Evolutionary conservation across 2,113 vertebrate genomes (phyloP).

Genomic region (Pachypanchax playfairii): DNA sequence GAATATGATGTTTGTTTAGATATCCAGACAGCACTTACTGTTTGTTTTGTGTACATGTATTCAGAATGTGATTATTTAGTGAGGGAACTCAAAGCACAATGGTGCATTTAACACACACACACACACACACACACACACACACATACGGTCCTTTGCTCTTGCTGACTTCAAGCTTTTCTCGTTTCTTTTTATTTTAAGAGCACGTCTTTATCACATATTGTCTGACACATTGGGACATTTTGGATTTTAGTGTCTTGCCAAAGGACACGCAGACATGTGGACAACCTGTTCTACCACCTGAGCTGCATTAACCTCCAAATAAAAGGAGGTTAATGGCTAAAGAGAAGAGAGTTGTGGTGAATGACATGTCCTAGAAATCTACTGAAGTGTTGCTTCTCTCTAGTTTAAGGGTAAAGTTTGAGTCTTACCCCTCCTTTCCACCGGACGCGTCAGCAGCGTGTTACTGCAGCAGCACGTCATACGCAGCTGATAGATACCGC

Average conservation of each 20-base stretch:
- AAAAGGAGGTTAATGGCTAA: background rate
- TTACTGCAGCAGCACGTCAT: no score
- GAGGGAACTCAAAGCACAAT: constrained; percentile 2
- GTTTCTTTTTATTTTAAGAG: background rate
- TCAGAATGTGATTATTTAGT: constrained; percentile 17
- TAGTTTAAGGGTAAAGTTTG: no score
- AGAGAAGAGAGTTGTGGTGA: background rate
- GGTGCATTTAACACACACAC: background rate
- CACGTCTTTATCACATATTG: background rate
- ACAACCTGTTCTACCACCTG: background rate
- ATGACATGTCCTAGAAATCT: no score
- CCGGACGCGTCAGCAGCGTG: no score
- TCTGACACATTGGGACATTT: background rate
- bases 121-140: background rate
- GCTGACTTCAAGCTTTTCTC: background rate
- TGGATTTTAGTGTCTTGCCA: background rate
- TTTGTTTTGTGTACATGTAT: constrained; percentile 13
- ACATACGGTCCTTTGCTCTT: background rate
- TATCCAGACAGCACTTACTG: constrained; percentile 9
- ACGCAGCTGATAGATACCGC: no score
- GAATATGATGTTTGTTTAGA: constrained; percentile 19
- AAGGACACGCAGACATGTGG: background rate
- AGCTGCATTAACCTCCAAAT: background rate
- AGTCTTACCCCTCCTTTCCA: no score
- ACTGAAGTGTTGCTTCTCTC: no score